Percentiles rank a stretch among this genome's conserved stretches.
phyloP scores from a whole-genome alignment of 2,797 vertebrate species.

The Chloroceryle inda region DNA sequence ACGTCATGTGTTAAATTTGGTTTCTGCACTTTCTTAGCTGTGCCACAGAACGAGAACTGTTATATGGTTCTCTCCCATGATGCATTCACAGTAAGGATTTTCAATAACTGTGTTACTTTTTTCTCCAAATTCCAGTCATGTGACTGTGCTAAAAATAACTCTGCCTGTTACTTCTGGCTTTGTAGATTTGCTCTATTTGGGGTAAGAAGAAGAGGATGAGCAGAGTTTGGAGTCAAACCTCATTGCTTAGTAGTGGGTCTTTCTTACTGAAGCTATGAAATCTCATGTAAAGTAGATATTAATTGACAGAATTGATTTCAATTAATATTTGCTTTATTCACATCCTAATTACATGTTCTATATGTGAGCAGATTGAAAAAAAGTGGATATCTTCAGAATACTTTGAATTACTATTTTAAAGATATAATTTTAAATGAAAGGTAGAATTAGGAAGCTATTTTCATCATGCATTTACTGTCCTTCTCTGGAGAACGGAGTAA shows the following conservation, averaged over 20 bases:
- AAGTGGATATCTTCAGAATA: not conserved
- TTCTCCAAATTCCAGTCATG: conserved; percentile 21
- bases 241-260: not conserved
- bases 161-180: conserved; percentile 26
- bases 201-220: not conserved
- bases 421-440: not conserved
- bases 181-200: conserved; percentile 3
- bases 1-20: conserved; percentile 8
- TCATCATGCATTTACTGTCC: not conserved
- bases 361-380: not conserved
- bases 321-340: not conserved
- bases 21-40: conserved; percentile 16
- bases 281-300: not conserved
- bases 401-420: conserved; percentile 6
- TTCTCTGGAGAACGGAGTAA: not conserved
- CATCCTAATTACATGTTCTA: not conserved
- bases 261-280: not conserved
- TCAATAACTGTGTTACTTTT: conserved; percentile 58
- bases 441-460: not conserved
- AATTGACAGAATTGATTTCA: not conserved
- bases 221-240: not conserved
- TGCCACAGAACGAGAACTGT: conserved; percentile 4
- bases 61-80: not conserved
- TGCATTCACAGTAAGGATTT: conserved; percentile 21
- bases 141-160: conserved; percentile 54